Evolutionary conservation across 2,888 invertebrate genomes (phyloP).

Genomic region (Gnatocerus cornutus): DNA sequence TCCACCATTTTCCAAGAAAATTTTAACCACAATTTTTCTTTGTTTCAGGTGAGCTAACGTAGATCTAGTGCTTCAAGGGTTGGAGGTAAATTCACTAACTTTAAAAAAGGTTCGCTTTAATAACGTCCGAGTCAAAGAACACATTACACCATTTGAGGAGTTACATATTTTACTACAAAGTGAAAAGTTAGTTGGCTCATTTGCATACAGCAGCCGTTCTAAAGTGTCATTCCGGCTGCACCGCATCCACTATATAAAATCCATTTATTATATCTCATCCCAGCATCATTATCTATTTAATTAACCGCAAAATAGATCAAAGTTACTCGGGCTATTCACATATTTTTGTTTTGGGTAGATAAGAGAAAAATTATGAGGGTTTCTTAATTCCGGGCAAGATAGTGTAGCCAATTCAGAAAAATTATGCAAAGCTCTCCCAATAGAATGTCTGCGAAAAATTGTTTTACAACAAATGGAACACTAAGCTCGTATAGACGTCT

Average conservation of each 20-base stretch:
- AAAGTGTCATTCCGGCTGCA: slow-evolving; percentile 48
- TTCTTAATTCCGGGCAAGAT: slow-evolving; percentile 14
- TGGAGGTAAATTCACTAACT: slow-evolving; percentile 11
- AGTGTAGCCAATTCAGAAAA: slow-evolving; percentile 20
- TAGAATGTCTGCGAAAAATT: slow-evolving; percentile 5
- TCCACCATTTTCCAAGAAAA: too few relatives aligned
- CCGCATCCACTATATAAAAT: slow-evolving; percentile 43
- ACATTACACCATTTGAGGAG: slow-evolving; percentile 37
- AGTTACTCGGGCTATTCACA: neutral
- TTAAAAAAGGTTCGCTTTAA: slow-evolving; percentile 36
- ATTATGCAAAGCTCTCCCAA: slow-evolving; percentile 19
- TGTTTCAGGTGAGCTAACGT: slow-evolving; percentile 44
- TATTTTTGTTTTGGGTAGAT: slow-evolving; percentile 18
- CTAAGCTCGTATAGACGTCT: slow-evolving; percentile 33
- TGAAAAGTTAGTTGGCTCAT: slow-evolving; percentile 50
- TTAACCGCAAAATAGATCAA: slow-evolving; percentile 31
- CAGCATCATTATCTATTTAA: slow-evolving; percentile 33
- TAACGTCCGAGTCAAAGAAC: slow-evolving; percentile 29
- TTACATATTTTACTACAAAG: slow-evolving; percentile 50
- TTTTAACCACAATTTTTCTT: slow-evolving; percentile 1
- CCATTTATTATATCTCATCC: slow-evolving; percentile 42
- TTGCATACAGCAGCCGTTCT: slow-evolving; percentile 50
- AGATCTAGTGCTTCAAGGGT: slow-evolving; percentile 16
- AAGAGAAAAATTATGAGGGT: slow-evolving; percentile 8
- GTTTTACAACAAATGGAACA: slow-evolving; percentile 26